Evolutionary conservation across 2,113 vertebrate species (phyloP).

Genomic region (Ptychochromis oligacanthus): DNA sequence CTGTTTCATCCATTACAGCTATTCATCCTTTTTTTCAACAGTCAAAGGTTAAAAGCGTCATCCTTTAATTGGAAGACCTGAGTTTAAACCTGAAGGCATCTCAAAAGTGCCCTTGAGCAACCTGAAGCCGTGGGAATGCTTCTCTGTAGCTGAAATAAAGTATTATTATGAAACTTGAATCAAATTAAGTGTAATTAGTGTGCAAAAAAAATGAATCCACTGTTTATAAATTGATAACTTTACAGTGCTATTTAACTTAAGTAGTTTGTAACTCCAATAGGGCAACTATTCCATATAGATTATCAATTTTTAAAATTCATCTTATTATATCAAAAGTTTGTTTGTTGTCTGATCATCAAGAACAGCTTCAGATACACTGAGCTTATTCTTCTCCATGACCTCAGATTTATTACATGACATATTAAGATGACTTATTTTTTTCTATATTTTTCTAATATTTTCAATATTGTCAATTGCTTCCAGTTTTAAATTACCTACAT

Average conservation of each 20-base stretch:
- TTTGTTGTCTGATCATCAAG: conserved; percentile 6
- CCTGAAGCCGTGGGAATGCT: neutral
- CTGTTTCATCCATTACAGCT: conserved; percentile 25
- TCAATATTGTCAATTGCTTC: neutral
- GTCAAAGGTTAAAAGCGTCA: conserved; percentile 32
- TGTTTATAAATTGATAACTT: conserved; percentile 39
- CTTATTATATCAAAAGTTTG: neutral
- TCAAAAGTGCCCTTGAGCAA: conserved; percentile 29
- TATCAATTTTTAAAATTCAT: neutral
- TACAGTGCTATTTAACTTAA: conserved; percentile 25
- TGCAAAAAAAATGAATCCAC: conserved; percentile 40
- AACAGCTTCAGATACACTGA: neutral
- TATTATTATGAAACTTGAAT: conserved; percentile 26
- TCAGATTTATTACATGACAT: neutral
- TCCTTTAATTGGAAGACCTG: neutral
- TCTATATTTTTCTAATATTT: neutral
- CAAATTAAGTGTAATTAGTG: conserved; percentile 35
- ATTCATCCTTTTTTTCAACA: neutral
- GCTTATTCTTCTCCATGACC: neutral
- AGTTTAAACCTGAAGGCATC: conserved; percentile 9
- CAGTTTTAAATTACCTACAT: neutral
- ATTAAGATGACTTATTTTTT: neutral
- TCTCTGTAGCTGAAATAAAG: conserved; percentile 16
- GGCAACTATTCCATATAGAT: neutral
- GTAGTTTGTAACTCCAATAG: conserved; percentile 32